phyloP scores from a whole-genome alignment of 1,140 invertebrate genomes.

The Oreohelix idahoensis region DNA sequence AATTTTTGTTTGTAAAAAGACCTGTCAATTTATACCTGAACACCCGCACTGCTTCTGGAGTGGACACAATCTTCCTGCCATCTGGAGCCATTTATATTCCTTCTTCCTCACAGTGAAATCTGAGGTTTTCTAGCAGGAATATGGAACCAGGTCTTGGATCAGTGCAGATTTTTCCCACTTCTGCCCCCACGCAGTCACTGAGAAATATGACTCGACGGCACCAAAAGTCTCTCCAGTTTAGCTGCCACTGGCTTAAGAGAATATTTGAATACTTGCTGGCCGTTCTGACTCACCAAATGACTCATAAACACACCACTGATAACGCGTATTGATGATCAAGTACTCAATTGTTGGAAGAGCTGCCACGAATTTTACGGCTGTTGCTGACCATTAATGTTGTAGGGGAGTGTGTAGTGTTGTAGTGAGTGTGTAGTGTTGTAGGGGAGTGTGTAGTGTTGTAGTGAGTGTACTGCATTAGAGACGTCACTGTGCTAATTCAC shows the following conservation, averaged over 20 bases:
- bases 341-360: not conserved
- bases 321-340: not conserved
- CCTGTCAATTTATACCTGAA: conserved; percentile 25
- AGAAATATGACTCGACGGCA: not conserved
- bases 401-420: too few species aligned
- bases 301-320: not conserved
- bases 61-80: not conserved
- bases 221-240: not conserved
- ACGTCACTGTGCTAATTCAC: too few species aligned
- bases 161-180: not conserved
- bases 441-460: too few species aligned
- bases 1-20: too few species aligned
- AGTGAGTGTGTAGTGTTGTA: too few species aligned
- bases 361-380: not conserved
- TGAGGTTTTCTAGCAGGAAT: conserved; percentile 8
- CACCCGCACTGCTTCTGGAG: not conserved
- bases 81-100: not conserved
- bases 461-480: too few species aligned
- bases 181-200: not conserved
- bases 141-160: not conserved
- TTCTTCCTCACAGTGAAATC: conserved; percentile 1
- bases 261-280: not conserved
- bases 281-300: not conserved
- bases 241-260: not conserved
- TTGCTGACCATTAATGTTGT: too few species aligned